Evolutionary conservation across 2,113 vertebrate species (phyloP).

Genomic region (Symphodus melops): DNA sequence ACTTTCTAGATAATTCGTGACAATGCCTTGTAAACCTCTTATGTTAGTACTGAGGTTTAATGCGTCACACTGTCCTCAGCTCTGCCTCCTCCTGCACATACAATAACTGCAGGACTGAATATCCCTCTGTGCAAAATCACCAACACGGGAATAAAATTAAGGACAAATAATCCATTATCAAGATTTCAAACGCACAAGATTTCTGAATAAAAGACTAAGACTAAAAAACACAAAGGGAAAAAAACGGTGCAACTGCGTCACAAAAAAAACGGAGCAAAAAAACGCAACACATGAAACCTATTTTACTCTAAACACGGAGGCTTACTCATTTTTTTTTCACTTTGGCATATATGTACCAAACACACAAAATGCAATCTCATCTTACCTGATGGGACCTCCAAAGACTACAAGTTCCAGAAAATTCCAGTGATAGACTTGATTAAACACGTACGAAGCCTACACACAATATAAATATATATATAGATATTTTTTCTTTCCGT

Average conservation of each 20-base stretch:
- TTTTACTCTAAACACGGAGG: no score
- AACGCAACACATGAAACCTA: no score
- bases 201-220: no score
- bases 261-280: not conserved
- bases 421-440: constrained; percentile 13
- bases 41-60: not conserved
- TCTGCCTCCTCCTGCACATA: no score
- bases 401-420: not conserved
- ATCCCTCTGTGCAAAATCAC: not conserved
- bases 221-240: no score
- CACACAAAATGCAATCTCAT: not conserved
- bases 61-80: not conserved
- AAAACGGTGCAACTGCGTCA: constrained; percentile 52
- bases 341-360: not conserved
- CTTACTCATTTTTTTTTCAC: not conserved
- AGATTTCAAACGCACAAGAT: not conserved
- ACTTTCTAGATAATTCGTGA: not conserved
- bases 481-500: not conserved
- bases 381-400: constrained; percentile 67
- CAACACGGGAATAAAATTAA: not conserved
- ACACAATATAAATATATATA: no score
- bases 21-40: not conserved
- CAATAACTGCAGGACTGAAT: no score
- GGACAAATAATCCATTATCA: not conserved
- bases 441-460: not conserved